A percentile compares a stretch with the other conserved stretches of the same genome.
Conservation (phyloP, 2,888 invertebrate species). For the Polyploca ridens region DNA sequence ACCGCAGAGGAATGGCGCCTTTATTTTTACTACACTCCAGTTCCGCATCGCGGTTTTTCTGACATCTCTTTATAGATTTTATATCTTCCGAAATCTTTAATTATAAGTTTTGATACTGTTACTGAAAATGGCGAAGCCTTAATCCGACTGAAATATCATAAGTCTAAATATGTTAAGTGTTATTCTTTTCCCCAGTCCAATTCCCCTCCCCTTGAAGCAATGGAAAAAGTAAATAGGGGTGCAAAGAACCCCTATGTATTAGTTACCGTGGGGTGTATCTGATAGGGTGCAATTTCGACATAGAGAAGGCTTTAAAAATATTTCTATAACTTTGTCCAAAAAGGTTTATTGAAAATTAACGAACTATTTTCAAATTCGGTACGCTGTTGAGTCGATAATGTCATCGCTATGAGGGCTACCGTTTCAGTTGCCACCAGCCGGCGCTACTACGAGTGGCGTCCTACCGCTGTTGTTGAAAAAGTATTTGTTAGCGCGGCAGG, state of each 20-base stretch:
- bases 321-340: background rate
- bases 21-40: background rate
- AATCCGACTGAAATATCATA: no score
- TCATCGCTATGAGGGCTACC: background rate
- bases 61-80: background rate
- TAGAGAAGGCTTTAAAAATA: background rate
- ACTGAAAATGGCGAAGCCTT: no score
- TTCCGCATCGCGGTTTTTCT: background rate
- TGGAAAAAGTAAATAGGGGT: background rate
- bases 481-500: no score
- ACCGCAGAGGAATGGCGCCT: background rate
- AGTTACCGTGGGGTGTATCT: background rate
- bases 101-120: no score
- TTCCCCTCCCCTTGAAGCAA: background rate
- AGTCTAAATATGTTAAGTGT: background rate
- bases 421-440: no score
- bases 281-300: slow-evolving; percentile 7
- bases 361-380: background rate
- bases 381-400: slow-evolving; percentile 3
- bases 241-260: background rate
- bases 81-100: background rate
- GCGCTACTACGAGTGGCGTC: no score
- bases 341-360: background rate
- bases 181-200: background rate
- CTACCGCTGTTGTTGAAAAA: no score